Evolutionary conservation across 1,140 invertebrate species (phyloP), one percentile per base, ranked within the genome.

Genomic region (Lethrus apterus): DNA sequence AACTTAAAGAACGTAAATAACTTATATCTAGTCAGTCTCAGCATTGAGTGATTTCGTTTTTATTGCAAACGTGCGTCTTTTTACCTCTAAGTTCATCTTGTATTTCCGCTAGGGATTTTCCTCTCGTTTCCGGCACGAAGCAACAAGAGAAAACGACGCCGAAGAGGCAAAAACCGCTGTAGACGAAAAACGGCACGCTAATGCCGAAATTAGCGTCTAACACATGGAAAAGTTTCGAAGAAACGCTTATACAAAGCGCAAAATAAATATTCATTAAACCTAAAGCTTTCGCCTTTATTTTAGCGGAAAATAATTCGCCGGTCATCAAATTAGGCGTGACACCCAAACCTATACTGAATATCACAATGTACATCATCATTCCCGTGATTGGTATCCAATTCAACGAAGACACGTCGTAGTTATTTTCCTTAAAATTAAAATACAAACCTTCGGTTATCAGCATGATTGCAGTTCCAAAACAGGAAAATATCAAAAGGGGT

Each of bases 251-350:
- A 31, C 17, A 21, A 20, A 29, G 20, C 11, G 17, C 20, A 15
- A 32, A n/a, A n/a, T 14, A 17, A 11, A 38, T 18, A 19, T 24
- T 35, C n/a, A 34, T 15, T 5, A 26, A 31, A 26, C 44, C 47
- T n/a, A 59, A 31, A 14, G 56, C 63, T 48, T 60, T 58, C 1
- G 38, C 52, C 23, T 46, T 46, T 5, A 46, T 30, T n/a, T 17
- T 36, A 14, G 44, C 11, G 3, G 44, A 4, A 36, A 46, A 46
- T 5, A 46, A 29, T 46, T 46, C 44, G 3, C 26, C 13, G 3
- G 29, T 7, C 9, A 46, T 13, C 24, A 46, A 15, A 14, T 20
- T 35, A 5, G 31, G 44, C 14, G 30, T 30, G 2, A 18, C 18
- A 29, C 40, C 40, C 8, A 42, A 30, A 4, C 44, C 44, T n/a